Evolutionary conservation across 2,888 invertebrate species (phyloP).

Genomic region (Protodeltote pygarga): DNA sequence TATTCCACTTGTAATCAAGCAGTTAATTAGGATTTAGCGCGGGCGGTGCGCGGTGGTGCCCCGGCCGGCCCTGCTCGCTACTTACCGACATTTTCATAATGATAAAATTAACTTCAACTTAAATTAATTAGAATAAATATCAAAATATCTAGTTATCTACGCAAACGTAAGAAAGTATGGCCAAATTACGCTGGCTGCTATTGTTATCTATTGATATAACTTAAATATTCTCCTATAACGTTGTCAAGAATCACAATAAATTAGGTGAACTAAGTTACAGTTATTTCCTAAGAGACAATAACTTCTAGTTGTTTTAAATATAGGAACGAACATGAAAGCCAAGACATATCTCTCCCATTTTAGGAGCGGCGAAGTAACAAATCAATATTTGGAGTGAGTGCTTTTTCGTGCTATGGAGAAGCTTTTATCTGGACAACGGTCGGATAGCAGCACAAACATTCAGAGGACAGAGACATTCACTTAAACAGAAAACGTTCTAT

Average conservation of each 20-base stretch:
- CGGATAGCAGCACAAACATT: constrained; percentile 82
- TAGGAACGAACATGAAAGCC: constrained; percentile 64
- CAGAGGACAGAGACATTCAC: constrained; percentile 81
- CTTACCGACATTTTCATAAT: constrained; percentile 53
- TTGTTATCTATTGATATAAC: too few species aligned
- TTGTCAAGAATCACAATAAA: constrained; percentile 12
- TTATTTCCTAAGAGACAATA: constrained; percentile 48
- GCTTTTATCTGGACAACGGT: constrained; percentile 87
- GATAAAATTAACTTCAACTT: constrained; percentile 47
- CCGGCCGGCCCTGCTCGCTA: constrained; percentile 44
- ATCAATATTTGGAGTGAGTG: constrained; percentile 87
- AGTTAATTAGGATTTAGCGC: constrained; percentile 81
- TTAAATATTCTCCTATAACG: not conserved
- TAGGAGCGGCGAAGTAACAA: constrained; percentile 83
- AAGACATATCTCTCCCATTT: constrained; percentile 79
- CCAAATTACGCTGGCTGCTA: too few species aligned
- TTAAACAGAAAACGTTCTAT: constrained; percentile 75
- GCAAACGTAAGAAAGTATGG: too few species aligned
- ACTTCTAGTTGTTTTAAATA: constrained; percentile 63
- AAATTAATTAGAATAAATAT: constrained; percentile 45
- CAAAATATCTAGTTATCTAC: too few species aligned
- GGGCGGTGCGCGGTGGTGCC: constrained; percentile 48
- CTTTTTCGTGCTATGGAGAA: constrained; percentile 87
- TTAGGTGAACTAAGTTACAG: constrained; percentile 32
- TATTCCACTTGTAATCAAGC: constrained; percentile 79